Evolutionary conservation across 2,888 invertebrate species (phyloP).

Genomic region (Cancer borealis): DNA sequence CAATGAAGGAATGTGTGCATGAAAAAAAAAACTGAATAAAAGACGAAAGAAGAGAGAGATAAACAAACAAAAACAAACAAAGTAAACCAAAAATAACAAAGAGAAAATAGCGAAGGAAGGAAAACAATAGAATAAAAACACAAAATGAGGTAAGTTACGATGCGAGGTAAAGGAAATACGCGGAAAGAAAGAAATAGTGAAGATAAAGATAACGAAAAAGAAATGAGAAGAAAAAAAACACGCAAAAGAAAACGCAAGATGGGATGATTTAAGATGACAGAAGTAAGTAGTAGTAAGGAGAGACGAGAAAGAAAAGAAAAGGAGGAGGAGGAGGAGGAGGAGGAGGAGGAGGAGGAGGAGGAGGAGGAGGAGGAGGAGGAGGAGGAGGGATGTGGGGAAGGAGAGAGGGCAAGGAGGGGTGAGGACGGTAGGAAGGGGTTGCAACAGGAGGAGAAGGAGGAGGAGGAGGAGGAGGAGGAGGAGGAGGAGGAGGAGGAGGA

Average conservation of each 20-base stretch:
- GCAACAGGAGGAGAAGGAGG: not conserved
- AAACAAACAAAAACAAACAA: not conserved
- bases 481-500: conserved; percentile 6
- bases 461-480: not conserved
- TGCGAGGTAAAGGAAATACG: not conserved
- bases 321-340: not conserved
- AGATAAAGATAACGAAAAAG: not conserved
- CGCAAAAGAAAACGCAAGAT: not conserved
- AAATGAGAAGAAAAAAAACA: not conserved
- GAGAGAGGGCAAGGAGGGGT: not conserved
- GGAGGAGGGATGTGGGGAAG: no score
- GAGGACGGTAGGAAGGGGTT: not conserved
- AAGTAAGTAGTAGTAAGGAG: not conserved
- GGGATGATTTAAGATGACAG: not conserved
- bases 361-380: not conserved
- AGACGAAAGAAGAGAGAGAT: not conserved
- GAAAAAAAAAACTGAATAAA: not conserved
- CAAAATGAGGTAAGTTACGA: not conserved
- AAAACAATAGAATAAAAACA: not conserved
- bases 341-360: not conserved
- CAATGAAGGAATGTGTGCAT: not conserved
- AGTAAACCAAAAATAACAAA: not conserved
- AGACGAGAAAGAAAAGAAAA: not conserved
- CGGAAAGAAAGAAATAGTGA: not conserved
- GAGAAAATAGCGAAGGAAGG: not conserved